These are phyloP conservation scores for Gnathonemus longibarbis DNA, from an alignment of 2,113 vertebrate species.

Conservation along the genomic window DNA sequence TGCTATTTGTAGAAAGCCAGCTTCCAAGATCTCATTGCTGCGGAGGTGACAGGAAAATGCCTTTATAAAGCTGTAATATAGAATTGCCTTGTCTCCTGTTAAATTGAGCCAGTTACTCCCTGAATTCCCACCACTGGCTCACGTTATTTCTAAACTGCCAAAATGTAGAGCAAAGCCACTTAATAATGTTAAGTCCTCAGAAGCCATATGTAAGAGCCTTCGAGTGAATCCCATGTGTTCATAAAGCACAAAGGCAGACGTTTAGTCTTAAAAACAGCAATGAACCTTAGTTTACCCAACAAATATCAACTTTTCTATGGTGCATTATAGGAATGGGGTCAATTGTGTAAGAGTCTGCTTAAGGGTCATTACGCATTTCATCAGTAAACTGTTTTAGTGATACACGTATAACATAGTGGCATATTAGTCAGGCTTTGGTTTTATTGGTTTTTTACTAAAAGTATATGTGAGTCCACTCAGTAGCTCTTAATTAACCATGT, in stretches of 20 bases:
- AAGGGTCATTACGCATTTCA: neutral
- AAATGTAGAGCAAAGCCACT: neutral
- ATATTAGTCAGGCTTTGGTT: neutral
- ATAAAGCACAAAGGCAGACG: neutral
- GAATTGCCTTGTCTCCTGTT: neutral
- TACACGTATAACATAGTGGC: neutral
- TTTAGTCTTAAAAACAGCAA: neutral
- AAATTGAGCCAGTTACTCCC: neutral
- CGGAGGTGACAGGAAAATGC: conserved; percentile 13
- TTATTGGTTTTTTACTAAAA: neutral
- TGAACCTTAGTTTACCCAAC: neutral
- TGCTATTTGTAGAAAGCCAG: neutral
- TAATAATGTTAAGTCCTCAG: neutral
- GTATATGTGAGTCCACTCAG: neutral
- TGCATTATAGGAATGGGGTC: neutral
- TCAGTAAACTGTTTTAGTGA: neutral
- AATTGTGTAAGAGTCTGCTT: neutral
- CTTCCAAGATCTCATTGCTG: neutral
- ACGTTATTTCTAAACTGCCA: neutral
- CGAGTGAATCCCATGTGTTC: neutral
- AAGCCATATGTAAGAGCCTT: neutral
- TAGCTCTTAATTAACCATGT: neutral
- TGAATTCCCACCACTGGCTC: neutral
- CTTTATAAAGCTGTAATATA: conserved; percentile 22
- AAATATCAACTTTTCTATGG: neutral